phyloP scores from a whole-genome alignment of 2,797 vertebrate genomes.

The Pseudocheirus occidentalis region DNA sequence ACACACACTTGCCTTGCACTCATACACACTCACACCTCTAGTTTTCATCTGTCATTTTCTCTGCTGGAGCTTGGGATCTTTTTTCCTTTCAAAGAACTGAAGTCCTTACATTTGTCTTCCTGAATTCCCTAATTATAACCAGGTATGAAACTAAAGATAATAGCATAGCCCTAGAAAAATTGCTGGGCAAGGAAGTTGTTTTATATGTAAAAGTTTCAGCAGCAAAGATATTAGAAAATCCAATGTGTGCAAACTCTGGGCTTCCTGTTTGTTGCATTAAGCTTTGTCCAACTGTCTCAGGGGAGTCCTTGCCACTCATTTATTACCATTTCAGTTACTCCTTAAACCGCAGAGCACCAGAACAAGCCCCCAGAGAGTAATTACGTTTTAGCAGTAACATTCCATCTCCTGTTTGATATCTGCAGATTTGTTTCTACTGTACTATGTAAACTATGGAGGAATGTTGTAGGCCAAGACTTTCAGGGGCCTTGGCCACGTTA shows the following conservation, averaged over 20 bases:
- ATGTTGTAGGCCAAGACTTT: no score
- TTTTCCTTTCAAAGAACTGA: slow-evolving; percentile 41
- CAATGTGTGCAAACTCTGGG: background rate
- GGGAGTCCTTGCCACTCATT: slow-evolving; percentile 34
- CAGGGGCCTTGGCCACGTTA: no score
- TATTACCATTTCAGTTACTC: slow-evolving; percentile 41
- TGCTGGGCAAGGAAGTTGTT: background rate
- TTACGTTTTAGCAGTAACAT: slow-evolving; percentile 5
- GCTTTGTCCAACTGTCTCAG: slow-evolving; percentile 28
- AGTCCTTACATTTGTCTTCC: slow-evolving; percentile 17
- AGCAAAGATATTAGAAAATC: background rate
- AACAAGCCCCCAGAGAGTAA: slow-evolving; percentile 13
- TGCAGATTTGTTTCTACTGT: background rate
- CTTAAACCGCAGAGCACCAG: slow-evolving; percentile 23
- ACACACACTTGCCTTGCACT: background rate
- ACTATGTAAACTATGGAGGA: no score
- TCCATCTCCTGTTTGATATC: background rate
- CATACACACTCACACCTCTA: background rate
- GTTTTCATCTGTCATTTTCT: background rate
- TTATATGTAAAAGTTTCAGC: background rate
- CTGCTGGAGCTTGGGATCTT: background rate
- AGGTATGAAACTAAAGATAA: slow-evolving; percentile 13
- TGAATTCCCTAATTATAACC: slow-evolving; percentile 34
- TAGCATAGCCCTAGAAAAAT: background rate
- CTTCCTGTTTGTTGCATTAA: slow-evolving; percentile 45